A percentile compares a stretch with the other conserved stretches of the same genome.
These are phyloP conservation scores for Pipistrellus pipistrellus DNA, from an alignment of 2,797 vertebrate genomes.

Conservation along the genomic window DNA sequence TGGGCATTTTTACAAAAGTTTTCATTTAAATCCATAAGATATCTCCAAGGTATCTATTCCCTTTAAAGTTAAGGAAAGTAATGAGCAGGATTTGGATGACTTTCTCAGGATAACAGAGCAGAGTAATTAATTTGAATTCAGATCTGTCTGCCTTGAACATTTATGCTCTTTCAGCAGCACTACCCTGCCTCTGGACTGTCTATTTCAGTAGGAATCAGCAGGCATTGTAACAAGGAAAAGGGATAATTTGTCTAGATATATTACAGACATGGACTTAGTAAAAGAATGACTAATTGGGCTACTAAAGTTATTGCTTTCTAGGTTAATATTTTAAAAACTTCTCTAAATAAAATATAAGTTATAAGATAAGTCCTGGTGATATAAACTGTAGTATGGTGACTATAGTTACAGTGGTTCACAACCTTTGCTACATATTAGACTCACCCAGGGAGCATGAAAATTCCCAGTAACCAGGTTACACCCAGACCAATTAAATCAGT, in stretches of 20 bases:
- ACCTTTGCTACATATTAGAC: neutral
- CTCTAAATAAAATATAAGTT: neutral
- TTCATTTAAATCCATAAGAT: neutral
- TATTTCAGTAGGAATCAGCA: neutral
- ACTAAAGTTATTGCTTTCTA: neutral
- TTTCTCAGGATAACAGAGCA: neutral
- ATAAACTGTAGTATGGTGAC: neutral
- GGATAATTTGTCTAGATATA: neutral
- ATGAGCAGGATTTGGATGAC: neutral
- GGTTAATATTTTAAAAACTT: neutral
- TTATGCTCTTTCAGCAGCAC: neutral
- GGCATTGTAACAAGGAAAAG: neutral
- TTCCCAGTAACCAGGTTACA: neutral
- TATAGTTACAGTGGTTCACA: neutral
- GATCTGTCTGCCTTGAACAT: neutral
- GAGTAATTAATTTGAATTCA: neutral
- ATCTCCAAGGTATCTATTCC: neutral
- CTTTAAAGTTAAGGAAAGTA: neutral
- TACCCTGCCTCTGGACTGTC: neutral
- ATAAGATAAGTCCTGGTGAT: neutral
- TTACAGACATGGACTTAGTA: neutral
- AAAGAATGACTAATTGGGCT: neutral
- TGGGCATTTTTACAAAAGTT: neutral
- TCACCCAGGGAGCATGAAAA: neutral
- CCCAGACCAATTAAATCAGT: neutral